Base-by-base conservation (phyloP, 2,888 invertebrate genomes). In the Sialis lutaria region DNA sequence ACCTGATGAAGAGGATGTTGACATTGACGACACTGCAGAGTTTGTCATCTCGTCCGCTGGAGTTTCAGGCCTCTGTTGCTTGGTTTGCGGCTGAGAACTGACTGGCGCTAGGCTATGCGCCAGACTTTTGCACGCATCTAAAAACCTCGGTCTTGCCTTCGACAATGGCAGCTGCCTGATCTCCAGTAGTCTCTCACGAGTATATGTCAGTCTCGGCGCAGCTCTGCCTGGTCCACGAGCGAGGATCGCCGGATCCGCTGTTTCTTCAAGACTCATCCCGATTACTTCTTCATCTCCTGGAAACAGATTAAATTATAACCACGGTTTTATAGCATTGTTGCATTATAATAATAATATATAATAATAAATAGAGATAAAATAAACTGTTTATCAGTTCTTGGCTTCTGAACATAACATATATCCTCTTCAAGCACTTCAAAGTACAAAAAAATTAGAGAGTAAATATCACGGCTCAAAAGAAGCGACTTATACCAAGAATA, bases 151-250 rank as follows among this genome's bases (percentile, higher is more conserved):
- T 57, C 80, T 75, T 50, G 69, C 72, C 60, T 76, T 77, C 42
- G 87, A 79, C 52, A 77, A 68, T 50, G 82, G 79, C 55, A 76
- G 75, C 59, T 75, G 73, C 48, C 82, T 75, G 54, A 89, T 70
- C 41, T 76, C 73, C 64, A 86, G 67, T 54, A 91, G 70, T 59
- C 83, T 74, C 45, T 83, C 81, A 63, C 80, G 69, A 32, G 75
- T 73, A 66, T 78, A 78, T 44, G 51, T 49, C 13, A 50, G 45
- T 61, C 39, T 40, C 42, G 55, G 56, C 34, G 54, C 64, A 46
- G 67, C 67, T 52, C 64, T 68, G 47, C 69, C 67, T 9, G 34
- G 33, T 5, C 73, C 70, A 55, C 73, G 62, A 48, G 70, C 71
- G 56, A 75, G 62, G 57, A 75, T 75, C n/a, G 75, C 75, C 42